Percentiles rank a stretch among this genome's conserved stretches.
These are phyloP conservation scores for Eudasyphora cyanicolor DNA, from an alignment of 2,888 invertebrate species.

Conservation along the genomic window DNA sequence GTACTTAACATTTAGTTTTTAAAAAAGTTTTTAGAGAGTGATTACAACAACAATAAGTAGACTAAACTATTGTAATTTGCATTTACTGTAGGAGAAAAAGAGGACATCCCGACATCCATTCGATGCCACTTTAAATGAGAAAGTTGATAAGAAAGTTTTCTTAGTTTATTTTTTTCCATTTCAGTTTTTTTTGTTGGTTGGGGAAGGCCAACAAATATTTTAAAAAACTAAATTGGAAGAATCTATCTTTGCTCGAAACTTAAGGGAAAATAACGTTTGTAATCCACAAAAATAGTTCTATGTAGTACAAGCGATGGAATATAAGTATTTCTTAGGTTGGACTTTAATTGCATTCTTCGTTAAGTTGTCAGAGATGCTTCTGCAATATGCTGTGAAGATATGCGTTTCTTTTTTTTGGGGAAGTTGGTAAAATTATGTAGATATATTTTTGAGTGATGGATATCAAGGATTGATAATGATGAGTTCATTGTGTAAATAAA, in stretches of 20 bases:
- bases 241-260: neutral
- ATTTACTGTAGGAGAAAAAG: neutral
- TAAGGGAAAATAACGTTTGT: conserved; percentile 6
- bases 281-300: neutral
- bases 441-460: no score
- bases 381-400: no score
- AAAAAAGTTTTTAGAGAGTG: conserved; percentile 1
- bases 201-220: neutral
- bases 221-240: neutral
- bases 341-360: conserved; percentile 45
- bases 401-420: no score
- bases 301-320: neutral
- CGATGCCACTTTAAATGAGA: conserved; percentile 21
- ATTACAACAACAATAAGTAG: neutral
- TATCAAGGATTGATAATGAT: no score
- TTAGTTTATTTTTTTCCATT: no score
- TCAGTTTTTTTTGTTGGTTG: no score
- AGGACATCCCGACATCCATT: no score
- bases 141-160: conserved; percentile 41
- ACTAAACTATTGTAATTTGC: conserved; percentile 31
- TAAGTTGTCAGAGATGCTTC: neutral
- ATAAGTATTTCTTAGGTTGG: neutral
- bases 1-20: no score
- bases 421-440: no score
- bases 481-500: no score